These are phyloP conservation scores for Triplophysa dalaica DNA, from an alignment of 2,113 vertebrate species.

Conservation along the genomic window DNA sequence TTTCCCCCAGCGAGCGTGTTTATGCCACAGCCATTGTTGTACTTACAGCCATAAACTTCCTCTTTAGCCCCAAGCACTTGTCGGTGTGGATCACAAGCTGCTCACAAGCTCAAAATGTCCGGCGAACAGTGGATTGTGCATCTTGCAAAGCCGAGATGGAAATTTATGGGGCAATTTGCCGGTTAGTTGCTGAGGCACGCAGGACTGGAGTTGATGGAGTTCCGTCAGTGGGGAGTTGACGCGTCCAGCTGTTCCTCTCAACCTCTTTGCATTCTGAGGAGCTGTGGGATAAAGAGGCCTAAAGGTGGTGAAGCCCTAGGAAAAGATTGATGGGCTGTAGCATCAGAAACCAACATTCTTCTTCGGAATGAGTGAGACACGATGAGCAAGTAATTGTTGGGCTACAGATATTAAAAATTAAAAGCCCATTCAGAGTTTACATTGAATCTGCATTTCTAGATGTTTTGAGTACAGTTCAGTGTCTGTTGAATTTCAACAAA, in stretches of 20 bases:
- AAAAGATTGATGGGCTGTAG: not conserved
- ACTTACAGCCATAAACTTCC: conserved; percentile 31
- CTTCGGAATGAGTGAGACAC: not conserved
- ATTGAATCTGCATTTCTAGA: too few species aligned
- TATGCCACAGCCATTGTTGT: conserved; percentile 32
- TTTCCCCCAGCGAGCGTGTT: not conserved
- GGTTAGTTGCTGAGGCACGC: conserved; percentile 20
- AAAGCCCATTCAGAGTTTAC: too few species aligned
- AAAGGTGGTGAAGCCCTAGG: not conserved
- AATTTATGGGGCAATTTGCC: conserved; percentile 36
- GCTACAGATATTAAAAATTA: too few species aligned
- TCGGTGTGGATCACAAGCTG: conserved; percentile 23
- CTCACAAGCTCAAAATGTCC: conserved; percentile 8
- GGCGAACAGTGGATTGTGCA: not conserved
- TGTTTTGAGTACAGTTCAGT: too few species aligned
- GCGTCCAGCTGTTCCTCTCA: conserved; percentile 27
- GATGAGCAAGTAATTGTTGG: not conserved
- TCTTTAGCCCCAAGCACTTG: conserved; percentile 15
- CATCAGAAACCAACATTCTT: not conserved
- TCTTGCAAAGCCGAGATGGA: conserved; percentile 1
- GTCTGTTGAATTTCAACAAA: too few species aligned
- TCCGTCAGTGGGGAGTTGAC: conserved; percentile 19
- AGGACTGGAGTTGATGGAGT: conserved; percentile 20
- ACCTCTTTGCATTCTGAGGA: not conserved
- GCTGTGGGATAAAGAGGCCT: not conserved